Evolutionary conservation across 2,888 invertebrate genomes (phyloP).

Genomic region (Brachypterus glaber): DNA sequence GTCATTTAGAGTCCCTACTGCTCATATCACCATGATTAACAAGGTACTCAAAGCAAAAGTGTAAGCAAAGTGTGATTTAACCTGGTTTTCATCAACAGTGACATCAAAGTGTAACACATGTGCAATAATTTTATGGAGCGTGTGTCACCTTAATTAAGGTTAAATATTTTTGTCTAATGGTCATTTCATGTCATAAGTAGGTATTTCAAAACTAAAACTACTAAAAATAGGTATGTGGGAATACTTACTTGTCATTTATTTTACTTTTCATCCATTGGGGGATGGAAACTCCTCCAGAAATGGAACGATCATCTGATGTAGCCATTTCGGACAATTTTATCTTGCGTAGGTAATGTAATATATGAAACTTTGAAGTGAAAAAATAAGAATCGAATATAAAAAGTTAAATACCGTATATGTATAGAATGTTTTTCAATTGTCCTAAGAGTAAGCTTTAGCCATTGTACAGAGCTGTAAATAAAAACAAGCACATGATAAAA

Average conservation of each 20-base stretch:
- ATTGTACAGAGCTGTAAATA: slow-evolving; percentile 29
- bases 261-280: slow-evolving; percentile 69
- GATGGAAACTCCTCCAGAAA: slow-evolving; percentile 52
- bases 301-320: slow-evolving; percentile 47
- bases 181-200: no score
- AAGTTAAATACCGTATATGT: slow-evolving; percentile 6
- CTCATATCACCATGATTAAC: no score
- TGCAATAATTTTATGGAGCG: no score
- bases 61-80: no score
- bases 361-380: not conserved
- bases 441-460: slow-evolving; percentile 29
- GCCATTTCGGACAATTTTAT: slow-evolving; percentile 23
- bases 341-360: slow-evolving; percentile 2
- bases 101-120: no score
- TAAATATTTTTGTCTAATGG: no score
- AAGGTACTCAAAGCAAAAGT: no score
- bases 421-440: slow-evolving; percentile 8
- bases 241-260: slow-evolving; percentile 45
- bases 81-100: no score
- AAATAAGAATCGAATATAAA: slow-evolving; percentile 4
- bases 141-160: no score
- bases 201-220: no score
- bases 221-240: not conserved
- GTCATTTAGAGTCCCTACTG: no score
- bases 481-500: slow-evolving; percentile 22